Base-by-base conservation (phyloP, 2,113 vertebrate species). In the Coregonus clupeaformis region DNA sequence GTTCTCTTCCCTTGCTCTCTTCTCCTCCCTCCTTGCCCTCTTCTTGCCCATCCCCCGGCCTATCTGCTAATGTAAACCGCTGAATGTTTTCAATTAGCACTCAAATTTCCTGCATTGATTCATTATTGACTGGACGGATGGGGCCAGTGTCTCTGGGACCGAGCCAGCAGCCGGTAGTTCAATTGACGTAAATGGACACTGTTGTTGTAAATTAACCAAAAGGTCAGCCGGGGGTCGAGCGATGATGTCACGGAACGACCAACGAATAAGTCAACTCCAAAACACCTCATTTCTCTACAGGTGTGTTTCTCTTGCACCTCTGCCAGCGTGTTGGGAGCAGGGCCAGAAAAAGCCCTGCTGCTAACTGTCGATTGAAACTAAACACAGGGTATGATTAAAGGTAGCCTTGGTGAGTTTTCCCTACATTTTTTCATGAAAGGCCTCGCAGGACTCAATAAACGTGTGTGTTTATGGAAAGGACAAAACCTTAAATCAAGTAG, bases 41-140 rank as follows among this genome's bases (percentile, higher is more conserved):
- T 13, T 11, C 49, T 57, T 52, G 6, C 27, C 25, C 20, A 30
- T 49, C 16, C 52, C 32, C 9, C 29, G 13, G 18, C 59, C 45
- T 16, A 0, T 76, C 68, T 68, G 9, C 22, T 66, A 36, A 78
- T 82, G 27, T 0, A 67, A 80, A 78, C 29, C 71, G 29, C 66
- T 47, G 63, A 73, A 78, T 81, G 75, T 77, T 73, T 81, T 66
- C 73, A 82, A 80, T 78, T 77, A 75, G 42, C 68, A 69, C 75
- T 83, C 71, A 18, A 73, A 73, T 82, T 87, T 76, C 47, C 64
- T 68, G 29, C 36, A 76, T 76, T 74, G n/a, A 84, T 81, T 82
- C 52, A 82, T 78, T 74, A 85, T 80, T 57, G 69, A 74, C 66
- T 85, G 57, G 36, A 20, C 62, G 69, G 57, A 60, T 22, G 57